A percentile compares a stretch with the other conserved stretches of the same genome.
phyloP scores from a whole-genome alignment of 2,888 invertebrate species.

The Eulithis prunata region DNA sequence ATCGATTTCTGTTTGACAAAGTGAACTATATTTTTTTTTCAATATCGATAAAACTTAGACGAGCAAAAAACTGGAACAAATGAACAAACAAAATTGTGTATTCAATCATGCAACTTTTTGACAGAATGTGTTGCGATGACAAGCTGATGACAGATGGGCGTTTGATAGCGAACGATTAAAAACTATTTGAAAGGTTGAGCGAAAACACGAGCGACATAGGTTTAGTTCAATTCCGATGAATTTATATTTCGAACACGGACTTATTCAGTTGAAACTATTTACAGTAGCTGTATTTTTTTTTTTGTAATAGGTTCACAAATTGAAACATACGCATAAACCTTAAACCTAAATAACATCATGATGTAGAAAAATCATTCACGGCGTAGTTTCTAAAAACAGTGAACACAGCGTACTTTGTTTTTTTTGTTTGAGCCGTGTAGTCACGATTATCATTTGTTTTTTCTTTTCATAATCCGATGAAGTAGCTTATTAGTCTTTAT shows the following conservation, averaged over 20 bases:
- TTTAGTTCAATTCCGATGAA: slow-evolving; percentile 2
- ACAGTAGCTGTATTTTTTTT: neutral
- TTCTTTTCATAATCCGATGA: slow-evolving; percentile 14
- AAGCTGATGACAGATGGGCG: neutral
- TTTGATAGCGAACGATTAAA: neutral
- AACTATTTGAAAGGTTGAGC: neutral
- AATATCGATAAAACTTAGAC: no score
- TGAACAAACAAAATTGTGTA: neutral
- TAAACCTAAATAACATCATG: no score
- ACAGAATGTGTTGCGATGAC: neutral
- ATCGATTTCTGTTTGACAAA: no score
- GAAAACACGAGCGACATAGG: neutral
- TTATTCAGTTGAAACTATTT: neutral
- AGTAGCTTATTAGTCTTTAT: slow-evolving; percentile 41
- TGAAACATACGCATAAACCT: no score
- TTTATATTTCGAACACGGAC: slow-evolving; percentile 27
- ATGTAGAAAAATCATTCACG: no score
- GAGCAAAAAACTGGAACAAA: neutral
- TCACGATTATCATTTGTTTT: neutral
- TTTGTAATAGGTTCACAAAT: no score
- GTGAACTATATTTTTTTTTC: no score
- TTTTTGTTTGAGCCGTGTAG: neutral
- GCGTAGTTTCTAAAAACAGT: no score
- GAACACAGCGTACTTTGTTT: no score
- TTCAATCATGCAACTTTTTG: neutral